Percentiles rank a stretch among this genome's conserved stretches.
Conservation (phyloP, 1,140 invertebrate species). For the Mylabris phalerata region DNA sequence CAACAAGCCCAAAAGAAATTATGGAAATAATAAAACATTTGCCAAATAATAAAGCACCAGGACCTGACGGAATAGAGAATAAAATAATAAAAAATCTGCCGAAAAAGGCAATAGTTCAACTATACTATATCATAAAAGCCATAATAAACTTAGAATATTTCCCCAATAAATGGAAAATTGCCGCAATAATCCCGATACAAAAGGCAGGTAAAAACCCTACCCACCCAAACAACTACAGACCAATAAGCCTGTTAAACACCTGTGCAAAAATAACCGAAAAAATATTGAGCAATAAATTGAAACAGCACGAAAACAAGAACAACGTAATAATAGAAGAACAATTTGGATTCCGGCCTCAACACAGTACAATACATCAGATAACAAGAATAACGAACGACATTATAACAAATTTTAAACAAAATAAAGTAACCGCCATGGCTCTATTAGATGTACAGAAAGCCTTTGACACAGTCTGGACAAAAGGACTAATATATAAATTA, state of each 20-base stretch:
- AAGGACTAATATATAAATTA: conserved; percentile 34
- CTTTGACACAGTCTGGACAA: conserved; percentile 36
- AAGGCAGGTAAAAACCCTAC: background rate
- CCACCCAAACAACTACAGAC: conserved; percentile 5
- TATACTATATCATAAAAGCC: background rate
- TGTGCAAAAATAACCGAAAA: conserved; percentile 1
- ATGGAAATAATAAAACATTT: background rate
- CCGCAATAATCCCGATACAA: background rate
- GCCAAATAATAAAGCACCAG: conserved; percentile 1
- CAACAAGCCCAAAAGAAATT: background rate
- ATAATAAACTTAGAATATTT: background rate
- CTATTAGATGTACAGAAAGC: conserved; percentile 7
- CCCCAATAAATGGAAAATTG: background rate
- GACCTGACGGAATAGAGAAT: background rate
- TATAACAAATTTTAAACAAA: background rate
- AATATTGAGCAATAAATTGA: background rate
- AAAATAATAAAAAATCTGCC: background rate
- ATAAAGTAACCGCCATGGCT: background rate
- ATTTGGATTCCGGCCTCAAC: conserved; percentile 1
- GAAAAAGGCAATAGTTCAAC: background rate
- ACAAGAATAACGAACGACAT: conserved; percentile 4
- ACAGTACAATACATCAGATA: background rate
- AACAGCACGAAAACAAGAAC: conserved; percentile 7
- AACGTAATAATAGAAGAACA: conserved; percentile 6
- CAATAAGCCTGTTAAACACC: conserved; percentile 1